Conservation (phyloP, 2,888 invertebrate genomes). For the Papilio elwesi region DNA sequence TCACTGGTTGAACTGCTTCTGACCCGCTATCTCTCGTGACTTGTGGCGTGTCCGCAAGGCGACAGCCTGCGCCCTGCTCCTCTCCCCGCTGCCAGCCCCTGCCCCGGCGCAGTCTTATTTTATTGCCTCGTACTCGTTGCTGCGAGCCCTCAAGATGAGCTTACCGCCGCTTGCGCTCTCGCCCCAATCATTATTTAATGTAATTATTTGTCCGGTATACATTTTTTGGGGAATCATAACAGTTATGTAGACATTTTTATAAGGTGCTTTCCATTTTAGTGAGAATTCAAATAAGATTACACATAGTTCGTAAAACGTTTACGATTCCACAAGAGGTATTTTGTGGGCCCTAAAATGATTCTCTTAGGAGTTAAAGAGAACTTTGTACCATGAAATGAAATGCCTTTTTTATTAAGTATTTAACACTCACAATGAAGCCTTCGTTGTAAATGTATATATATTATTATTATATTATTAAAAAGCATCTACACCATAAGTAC, state of each 20-base stretch:
- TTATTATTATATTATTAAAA: neutral
- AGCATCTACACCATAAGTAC: constrained; percentile 39
- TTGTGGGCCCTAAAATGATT: constrained; percentile 1
- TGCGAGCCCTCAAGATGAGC: constrained; percentile 76
- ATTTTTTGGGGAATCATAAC: constrained; percentile 71
- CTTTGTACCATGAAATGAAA: neutral
- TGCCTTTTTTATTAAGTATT: neutral
- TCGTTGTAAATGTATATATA: too few relatives aligned
- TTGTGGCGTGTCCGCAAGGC: constrained; percentile 45
- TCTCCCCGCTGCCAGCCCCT: constrained; percentile 44
- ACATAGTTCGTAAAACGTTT: constrained; percentile 44
- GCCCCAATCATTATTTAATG: constrained; percentile 79
- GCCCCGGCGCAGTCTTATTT: constrained; percentile 65
- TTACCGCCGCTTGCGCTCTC: constrained; percentile 69
- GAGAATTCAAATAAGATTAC: constrained; percentile 49
- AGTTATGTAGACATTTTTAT: constrained; percentile 70
- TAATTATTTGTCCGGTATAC: constrained; percentile 77
- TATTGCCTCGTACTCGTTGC: constrained; percentile 69
- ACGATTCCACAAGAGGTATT: constrained; percentile 16
- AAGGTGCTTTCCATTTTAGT: constrained; percentile 53
- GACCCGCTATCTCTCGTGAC: constrained; percentile 53
- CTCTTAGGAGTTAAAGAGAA: neutral
- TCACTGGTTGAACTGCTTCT: neutral
- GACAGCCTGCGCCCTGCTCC: constrained; percentile 48
- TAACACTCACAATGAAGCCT: neutral